Evolutionary conservation across 2,797 vertebrate genomes (phyloP).

Genomic region (Chiloscyllium punctatum): DNA sequence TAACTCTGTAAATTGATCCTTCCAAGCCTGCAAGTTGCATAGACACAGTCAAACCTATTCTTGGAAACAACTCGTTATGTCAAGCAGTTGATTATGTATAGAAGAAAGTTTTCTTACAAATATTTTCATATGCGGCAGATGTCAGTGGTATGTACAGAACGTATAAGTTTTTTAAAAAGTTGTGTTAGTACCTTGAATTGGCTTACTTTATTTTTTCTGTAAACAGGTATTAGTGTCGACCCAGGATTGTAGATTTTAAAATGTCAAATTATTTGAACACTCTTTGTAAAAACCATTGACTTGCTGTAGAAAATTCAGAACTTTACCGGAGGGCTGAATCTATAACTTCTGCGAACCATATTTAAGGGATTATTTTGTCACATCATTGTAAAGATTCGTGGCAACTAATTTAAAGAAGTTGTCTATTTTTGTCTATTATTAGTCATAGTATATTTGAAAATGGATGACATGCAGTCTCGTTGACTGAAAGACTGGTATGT

Average conservation of each 20-base stretch:
- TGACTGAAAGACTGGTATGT: not conserved
- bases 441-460: not conserved
- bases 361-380: not conserved
- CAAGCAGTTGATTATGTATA: not conserved
- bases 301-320: not conserved
- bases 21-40: not conserved
- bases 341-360: not conserved
- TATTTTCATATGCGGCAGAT: not conserved
- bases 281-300: not conserved
- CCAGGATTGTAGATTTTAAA: not conserved
- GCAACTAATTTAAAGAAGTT: not conserved
- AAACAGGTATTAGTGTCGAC: not conserved
- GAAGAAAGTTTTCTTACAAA: slow-evolving; percentile 17
- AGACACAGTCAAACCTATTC: not conserved
- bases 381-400: not conserved
- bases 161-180: not conserved
- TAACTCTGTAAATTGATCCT: slow-evolving; percentile 14
- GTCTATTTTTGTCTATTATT: not conserved
- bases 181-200: not conserved
- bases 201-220: not conserved
- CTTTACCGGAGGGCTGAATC: not conserved
- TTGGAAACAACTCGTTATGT: slow-evolving; percentile 11
- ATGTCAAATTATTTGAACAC: not conserved
- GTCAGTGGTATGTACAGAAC: not conserved
- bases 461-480: not conserved